Evolutionary conservation across 2,113 vertebrate genomes (phyloP), one percentile per base, ranked within the genome.

Genomic region (Abramis brama): DNA sequence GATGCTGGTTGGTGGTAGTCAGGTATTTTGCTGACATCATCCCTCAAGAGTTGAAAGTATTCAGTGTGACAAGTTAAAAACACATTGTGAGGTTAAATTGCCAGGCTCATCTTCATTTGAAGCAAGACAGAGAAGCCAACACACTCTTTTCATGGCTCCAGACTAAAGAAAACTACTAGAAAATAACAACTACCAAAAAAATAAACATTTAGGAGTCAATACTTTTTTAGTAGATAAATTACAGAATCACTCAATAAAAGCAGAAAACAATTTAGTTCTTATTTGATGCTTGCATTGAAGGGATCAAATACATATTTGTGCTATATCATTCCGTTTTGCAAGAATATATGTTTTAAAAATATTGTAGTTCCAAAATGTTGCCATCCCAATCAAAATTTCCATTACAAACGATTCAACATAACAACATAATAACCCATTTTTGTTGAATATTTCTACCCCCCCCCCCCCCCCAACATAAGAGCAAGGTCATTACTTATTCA

Each of bases 31-130:
- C 87, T 92, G 91, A 91, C 90, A 89, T 92, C 91, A 90, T 85
- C 85, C 82, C 70, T 55, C 66, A 86, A 62, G 88, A 89, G 89
- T 90, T 85, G 52, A 91, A 91, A 88, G 75, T 60, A 91, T 91
- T 91, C 88, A 91, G 91, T 94, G 93, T 95, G 94, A 94, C 94
- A 93, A 94, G 92, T 88, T 89, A 55, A 87, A 95, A 95, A 95
- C 93, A 94, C 89, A 93, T 94, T 94, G 91, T 85, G 90, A 33
- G 81, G 87, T 90, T 84, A 77, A 87, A 89, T 89, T 79, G 91
- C 89, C 79, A 81, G 82, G 80, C 70, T 80, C 39, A 52, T 86
- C 55, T 77, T 77, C 27, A 47, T 79, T 85, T 74, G 39, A 71
- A 66, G 30, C 36, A 84, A 64, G 45, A 39, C 62, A 27, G 13